Base-by-base conservation (phyloP, 2,888 invertebrate species). In the Thysanoteuthis rhombus region DNA sequence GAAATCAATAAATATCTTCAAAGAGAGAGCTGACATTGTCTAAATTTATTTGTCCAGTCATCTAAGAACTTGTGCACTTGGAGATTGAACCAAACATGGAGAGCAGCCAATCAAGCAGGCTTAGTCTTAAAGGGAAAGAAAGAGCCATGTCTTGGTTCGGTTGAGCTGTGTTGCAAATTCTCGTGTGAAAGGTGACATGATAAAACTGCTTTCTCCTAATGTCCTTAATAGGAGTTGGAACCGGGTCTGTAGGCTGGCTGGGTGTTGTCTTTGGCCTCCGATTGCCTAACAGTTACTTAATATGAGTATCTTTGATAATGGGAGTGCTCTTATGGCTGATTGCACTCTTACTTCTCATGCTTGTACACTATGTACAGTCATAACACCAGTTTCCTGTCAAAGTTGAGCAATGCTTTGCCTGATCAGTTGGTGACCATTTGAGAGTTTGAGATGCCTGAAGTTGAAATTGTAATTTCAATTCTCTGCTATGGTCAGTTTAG, bases 1-100 rank as follows among this genome's bases (percentile, higher is more conserved):
- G 75, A 75, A 75, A 75, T 75, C 75, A n/a, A 75, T 75, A 75
- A 75, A 75, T 75, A 75, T 75, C 75, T 75, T 75, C 75, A 75
- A 75, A 75, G 75, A 75, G 75, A 75, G 75, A 75, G 75, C 75
- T 75, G n/a, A 75, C 75, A 75, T 75, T 75, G 75, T 75, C 75
- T 75, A 75, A 75, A 75, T 75, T 75, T 75, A 75, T 75, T 75
- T 75, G 75, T 75, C 75, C 75, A 75, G n/a, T 75, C 75, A 75
- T 75, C 75, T 75, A 75, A 75, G 75, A 75, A 75, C 75, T 75
- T n/a, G 4, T 75, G 75, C 75, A 75, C 75, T 75, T 75, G 75
- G 16, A 75, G 36, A 75, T 75, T 75, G 75, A 75, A 32, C 75
- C 75, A 75, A 75, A 75, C 75, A 75, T 75, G 75, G 75, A 75